A percentile compares a stretch with the other conserved stretches of the same genome.
Evolutionary conservation across 2,888 invertebrate species (phyloP).

Genomic region (Macaria notata): DNA sequence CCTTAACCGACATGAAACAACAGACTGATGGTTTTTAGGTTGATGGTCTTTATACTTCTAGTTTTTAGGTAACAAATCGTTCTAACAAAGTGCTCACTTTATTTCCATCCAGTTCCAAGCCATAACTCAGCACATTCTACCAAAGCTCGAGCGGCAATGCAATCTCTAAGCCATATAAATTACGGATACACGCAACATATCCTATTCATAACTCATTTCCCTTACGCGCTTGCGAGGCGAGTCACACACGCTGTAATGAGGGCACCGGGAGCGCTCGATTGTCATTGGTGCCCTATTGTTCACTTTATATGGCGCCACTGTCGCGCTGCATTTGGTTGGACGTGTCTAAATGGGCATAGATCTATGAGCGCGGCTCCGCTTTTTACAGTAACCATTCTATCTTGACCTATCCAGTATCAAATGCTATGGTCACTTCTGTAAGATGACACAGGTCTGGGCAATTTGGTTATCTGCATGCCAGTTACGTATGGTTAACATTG

Average conservation of each 20-base stretch:
- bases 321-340: constrained; percentile 62
- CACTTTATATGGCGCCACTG: constrained; percentile 77
- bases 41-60: too few relatives aligned
- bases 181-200: constrained; percentile 27
- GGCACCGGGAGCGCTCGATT: constrained; percentile 60
- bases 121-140: constrained; percentile 3
- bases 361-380: constrained; percentile 74
- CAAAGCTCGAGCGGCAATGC: constrained; percentile 12
- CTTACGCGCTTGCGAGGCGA: constrained; percentile 35
- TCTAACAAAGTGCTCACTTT: too few relatives aligned
- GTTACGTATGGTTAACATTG: constrained; percentile 79
- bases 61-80: too few relatives aligned
- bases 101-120: neutral
- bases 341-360: constrained; percentile 78
- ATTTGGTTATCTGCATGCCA: constrained; percentile 51
- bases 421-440: constrained; percentile 2
- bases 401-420: constrained; percentile 36
- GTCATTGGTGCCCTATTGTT: constrained; percentile 77
- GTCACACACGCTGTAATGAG: constrained; percentile 63
- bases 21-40: too few relatives aligned
- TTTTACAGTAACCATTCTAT: constrained; percentile 52
- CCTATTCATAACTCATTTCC: constrained; percentile 39
- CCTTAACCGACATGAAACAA: too few relatives aligned
- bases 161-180: constrained; percentile 17
- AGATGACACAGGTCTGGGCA: constrained; percentile 41